phyloP scores from a whole-genome alignment of 1,140 invertebrate species.

The Ooceraea biroi region DNA sequence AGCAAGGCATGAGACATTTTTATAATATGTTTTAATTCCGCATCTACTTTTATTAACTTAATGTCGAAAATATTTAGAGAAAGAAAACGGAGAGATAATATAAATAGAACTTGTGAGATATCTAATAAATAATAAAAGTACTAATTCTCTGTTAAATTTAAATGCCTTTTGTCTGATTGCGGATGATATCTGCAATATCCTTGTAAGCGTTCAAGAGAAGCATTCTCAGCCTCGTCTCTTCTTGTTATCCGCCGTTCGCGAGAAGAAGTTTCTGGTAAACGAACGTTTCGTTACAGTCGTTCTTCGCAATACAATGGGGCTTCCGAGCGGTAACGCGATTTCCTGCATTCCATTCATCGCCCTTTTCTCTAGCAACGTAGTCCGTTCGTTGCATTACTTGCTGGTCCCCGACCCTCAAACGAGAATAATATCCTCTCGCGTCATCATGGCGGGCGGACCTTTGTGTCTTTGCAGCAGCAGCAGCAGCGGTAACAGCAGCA shows the following conservation, averaged over 20 bases:
- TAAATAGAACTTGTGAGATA: no score
- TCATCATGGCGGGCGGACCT: constrained; percentile 56
- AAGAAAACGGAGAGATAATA: no score
- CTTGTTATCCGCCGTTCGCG: constrained; percentile 34
- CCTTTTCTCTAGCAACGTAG: constrained; percentile 46
- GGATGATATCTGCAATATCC: neutral
- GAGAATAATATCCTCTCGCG: constrained; percentile 70
- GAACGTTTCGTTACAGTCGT: constrained; percentile 60
- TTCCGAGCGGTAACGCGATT: constrained; percentile 66
- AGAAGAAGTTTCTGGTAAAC: constrained; percentile 41
- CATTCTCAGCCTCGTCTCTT: constrained; percentile 11
- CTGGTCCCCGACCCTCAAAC: constrained; percentile 44
- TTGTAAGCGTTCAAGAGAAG: neutral
- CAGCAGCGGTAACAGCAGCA: no score
- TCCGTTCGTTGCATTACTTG: constrained; percentile 36
- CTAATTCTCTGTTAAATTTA: neutral
- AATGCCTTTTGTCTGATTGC: neutral
- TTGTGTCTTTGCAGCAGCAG: constrained; percentile 61
- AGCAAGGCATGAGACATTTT: neutral
- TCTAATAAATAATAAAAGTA: neutral
- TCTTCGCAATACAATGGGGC: constrained; percentile 62
- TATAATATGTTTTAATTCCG: neutral
- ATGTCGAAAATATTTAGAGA: neutral
- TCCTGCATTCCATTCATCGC: constrained; percentile 56
- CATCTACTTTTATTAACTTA: neutral